Evolutionary conservation across 2,797 vertebrate species (phyloP).

Genomic region (Mycteria americana): DNA sequence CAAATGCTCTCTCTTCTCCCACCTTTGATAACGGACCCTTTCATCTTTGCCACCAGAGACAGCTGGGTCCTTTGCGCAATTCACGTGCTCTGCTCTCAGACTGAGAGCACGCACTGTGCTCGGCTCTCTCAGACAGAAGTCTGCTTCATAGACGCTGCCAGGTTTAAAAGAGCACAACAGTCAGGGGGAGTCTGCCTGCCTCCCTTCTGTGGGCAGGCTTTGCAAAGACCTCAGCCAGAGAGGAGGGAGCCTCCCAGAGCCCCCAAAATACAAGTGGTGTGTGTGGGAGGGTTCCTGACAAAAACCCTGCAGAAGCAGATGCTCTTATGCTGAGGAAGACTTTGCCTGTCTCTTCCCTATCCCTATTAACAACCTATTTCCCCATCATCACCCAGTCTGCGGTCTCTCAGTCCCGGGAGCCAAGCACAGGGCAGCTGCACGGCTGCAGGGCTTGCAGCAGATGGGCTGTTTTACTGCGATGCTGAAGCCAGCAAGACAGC

Average conservation of each 20-base stretch:
- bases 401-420: not conserved
- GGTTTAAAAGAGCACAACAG: conserved; percentile 5
- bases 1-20: not conserved
- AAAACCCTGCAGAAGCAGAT: not conserved
- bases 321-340: not conserved
- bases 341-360: not conserved
- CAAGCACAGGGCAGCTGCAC: not conserved
- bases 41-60: conserved; percentile 23
- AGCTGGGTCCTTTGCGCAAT: not conserved
- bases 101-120: not conserved
- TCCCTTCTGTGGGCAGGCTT: not conserved
- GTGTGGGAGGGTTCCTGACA: not conserved
- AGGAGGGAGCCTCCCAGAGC: not conserved
- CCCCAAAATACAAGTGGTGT: not conserved
- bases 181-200: not conserved
- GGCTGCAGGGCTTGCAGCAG: conserved; percentile 39
- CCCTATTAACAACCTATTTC: not conserved
- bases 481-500: not conserved
- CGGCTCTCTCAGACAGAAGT: not conserved
- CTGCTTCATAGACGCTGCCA: not conserved
- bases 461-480: not conserved
- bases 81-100: not conserved
- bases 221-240: not conserved
- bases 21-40: conserved; percentile 11
- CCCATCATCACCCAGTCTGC: not conserved